Conservation (phyloP, 1,140 invertebrate genomes). For the Oncopeltus fasciatus region DNA sequence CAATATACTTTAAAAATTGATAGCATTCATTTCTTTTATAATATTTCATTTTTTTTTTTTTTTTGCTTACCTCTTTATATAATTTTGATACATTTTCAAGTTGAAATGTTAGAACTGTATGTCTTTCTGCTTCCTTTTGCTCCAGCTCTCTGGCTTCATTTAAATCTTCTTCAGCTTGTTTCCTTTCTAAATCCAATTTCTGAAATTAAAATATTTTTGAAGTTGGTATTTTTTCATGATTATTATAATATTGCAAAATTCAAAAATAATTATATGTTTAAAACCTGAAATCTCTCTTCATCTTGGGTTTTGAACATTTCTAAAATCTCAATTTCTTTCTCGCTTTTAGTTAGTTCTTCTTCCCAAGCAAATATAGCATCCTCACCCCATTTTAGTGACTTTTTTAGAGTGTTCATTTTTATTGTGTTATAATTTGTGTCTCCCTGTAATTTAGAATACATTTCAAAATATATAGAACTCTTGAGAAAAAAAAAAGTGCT, state of each 20-base stretch:
- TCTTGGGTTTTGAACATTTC: slow-evolving; percentile 47
- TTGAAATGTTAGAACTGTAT: slow-evolving; percentile 29
- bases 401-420: slow-evolving; percentile 41
- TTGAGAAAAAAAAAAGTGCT: too few relatives aligned
- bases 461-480: background rate
- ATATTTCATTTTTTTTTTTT: background rate
- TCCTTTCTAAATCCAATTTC: slow-evolving; percentile 32
- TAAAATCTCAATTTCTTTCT: slow-evolving; percentile 43
- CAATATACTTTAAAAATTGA: background rate
- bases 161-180: slow-evolving; percentile 28
- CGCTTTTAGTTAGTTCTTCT: slow-evolving; percentile 40
- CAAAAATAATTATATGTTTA: background rate
- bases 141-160: slow-evolving; percentile 24
- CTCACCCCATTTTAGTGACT: slow-evolving; percentile 42
- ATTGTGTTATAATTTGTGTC: slow-evolving; percentile 34
- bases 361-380: slow-evolving; percentile 44
- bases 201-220: slow-evolving; percentile 17
- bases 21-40: background rate
- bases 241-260: too few relatives aligned
- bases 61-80: slow-evolving; percentile 23
- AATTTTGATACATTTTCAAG: slow-evolving; percentile 30
- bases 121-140: slow-evolving; percentile 27
- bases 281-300: slow-evolving; percentile 42
- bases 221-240: background rate
- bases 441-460: slow-evolving; percentile 14